These are phyloP conservation scores for Holcopasites calliopsidis DNA, from an alignment of 1,140 invertebrate genomes.

Conservation along the genomic window DNA sequence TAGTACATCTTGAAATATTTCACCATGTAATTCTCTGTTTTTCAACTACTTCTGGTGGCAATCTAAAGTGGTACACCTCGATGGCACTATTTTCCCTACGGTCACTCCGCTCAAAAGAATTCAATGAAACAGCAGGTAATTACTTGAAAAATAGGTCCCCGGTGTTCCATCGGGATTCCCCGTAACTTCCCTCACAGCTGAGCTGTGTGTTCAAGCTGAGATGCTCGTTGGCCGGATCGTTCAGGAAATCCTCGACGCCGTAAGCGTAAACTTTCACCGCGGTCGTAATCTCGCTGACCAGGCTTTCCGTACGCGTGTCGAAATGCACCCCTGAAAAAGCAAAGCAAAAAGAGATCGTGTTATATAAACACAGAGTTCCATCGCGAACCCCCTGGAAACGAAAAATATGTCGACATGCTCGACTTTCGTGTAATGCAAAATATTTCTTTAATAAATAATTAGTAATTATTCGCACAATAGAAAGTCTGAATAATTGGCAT, in stretches of 20 bases:
- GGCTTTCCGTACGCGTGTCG: conserved; percentile 89
- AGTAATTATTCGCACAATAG: too few relatives aligned
- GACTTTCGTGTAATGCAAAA: too few relatives aligned
- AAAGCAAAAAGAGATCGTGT: background rate
- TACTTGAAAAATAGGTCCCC: conserved; percentile 86
- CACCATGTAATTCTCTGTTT: too few relatives aligned
- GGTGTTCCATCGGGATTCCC: conserved; percentile 88
- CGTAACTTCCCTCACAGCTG: conserved; percentile 85
- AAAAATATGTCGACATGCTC: too few relatives aligned
- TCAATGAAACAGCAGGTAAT: conserved; percentile 39
- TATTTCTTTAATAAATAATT: too few relatives aligned
- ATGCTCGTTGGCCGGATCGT: conserved; percentile 85
- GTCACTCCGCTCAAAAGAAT: too few relatives aligned
- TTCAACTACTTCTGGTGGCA: too few relatives aligned
- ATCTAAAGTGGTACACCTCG: too few relatives aligned
- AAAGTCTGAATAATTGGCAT: too few relatives aligned
- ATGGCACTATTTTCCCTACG: too few relatives aligned
- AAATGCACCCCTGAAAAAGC: conserved; percentile 89
- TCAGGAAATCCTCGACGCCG: conserved; percentile 92
- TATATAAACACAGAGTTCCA: background rate
- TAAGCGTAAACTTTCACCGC: conserved; percentile 95
- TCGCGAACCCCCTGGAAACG: too few relatives aligned
- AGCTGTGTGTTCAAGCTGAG: conserved; percentile 89
- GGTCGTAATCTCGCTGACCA: conserved; percentile 92
- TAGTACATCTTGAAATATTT: too few relatives aligned